Percentiles rank a stretch among this genome's conserved stretches.
Conservation (phyloP, 2,888 invertebrate genomes). For the Tuta absoluta region DNA sequence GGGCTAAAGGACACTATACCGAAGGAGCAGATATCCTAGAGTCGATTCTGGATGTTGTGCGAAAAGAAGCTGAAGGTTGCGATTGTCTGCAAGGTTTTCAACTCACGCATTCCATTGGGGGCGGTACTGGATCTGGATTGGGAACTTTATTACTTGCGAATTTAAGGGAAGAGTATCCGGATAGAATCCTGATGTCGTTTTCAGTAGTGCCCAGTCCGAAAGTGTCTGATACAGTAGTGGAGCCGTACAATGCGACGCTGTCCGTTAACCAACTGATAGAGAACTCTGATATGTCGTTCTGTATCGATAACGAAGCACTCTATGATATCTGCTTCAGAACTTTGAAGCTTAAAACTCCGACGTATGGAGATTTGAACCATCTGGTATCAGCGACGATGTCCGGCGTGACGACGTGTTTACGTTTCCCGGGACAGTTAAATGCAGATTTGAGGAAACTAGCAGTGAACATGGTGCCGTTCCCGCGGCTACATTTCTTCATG, state of each 20-base stretch:
- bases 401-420: conserved; percentile 67
- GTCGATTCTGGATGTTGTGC: conserved; percentile 78
- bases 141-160: conserved; percentile 85
- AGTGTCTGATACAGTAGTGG: conserved; percentile 86
- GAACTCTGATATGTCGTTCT: conserved; percentile 83
- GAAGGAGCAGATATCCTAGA: conserved; percentile 84
- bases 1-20: conserved; percentile 85
- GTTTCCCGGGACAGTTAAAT: conserved; percentile 77
- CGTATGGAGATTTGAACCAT: conserved; percentile 87
- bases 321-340: conserved; percentile 90
- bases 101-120: conserved; percentile 85
- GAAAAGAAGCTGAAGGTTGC: conserved; percentile 83
- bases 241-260: conserved; percentile 86
- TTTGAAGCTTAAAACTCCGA: conserved; percentile 85
- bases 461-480: conserved; percentile 86
- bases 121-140: conserved; percentile 88
- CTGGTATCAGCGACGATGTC: conserved; percentile 68
- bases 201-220: conserved; percentile 87
- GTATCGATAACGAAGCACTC: conserved; percentile 88
- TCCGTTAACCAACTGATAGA: conserved; percentile 85
- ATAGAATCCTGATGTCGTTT: conserved; percentile 85
- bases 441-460: conserved; percentile 85
- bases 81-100: conserved; percentile 85
- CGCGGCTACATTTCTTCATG: conserved; percentile 81
- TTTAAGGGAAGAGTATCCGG: conserved; percentile 87